Evolutionary conservation across 2,113 vertebrate species (phyloP).

Genomic region (Cyprinodon variegatus): DNA sequence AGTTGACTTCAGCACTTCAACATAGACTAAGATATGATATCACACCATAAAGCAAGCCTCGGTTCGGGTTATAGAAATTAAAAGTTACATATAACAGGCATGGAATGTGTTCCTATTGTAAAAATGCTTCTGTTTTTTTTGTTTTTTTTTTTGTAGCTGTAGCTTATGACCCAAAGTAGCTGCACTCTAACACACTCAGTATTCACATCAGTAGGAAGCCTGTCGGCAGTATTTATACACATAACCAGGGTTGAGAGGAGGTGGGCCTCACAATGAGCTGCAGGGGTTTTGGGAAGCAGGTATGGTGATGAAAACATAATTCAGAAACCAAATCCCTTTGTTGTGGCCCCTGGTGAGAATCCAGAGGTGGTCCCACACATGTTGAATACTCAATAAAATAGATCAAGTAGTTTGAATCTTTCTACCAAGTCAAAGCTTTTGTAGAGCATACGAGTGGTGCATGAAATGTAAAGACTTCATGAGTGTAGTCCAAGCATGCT

Average conservation of each 20-base stretch:
- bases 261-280: slow-evolving; percentile 61
- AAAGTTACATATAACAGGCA: slow-evolving; percentile 57
- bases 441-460: slow-evolving; percentile 7
- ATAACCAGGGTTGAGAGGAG: slow-evolving; percentile 64
- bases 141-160: slow-evolving; percentile 39
- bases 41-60: slow-evolving; percentile 40
- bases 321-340: slow-evolving; percentile 36
- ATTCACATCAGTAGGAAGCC: slow-evolving; percentile 55
- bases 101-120: slow-evolving; percentile 51
- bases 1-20: slow-evolving; percentile 19
- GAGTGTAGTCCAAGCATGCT: not conserved
- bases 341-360: slow-evolving; percentile 38
- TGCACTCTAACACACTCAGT: slow-evolving; percentile 60
- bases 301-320: slow-evolving; percentile 53
- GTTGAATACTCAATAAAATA: slow-evolving; percentile 27
- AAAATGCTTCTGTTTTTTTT: slow-evolving; percentile 49
- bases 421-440: slow-evolving; percentile 16
- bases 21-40: slow-evolving; percentile 18
- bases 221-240: slow-evolving; percentile 68
- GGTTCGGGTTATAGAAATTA: slow-evolving; percentile 46
- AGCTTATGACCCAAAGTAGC: slow-evolving; percentile 48
- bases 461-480: slow-evolving; percentile 1
- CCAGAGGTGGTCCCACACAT: slow-evolving; percentile 20
- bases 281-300: slow-evolving; percentile 48
- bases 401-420: slow-evolving; percentile 16